Conservation (phyloP, 2,888 invertebrate species). For the Pharmacophagus antenor region DNA sequence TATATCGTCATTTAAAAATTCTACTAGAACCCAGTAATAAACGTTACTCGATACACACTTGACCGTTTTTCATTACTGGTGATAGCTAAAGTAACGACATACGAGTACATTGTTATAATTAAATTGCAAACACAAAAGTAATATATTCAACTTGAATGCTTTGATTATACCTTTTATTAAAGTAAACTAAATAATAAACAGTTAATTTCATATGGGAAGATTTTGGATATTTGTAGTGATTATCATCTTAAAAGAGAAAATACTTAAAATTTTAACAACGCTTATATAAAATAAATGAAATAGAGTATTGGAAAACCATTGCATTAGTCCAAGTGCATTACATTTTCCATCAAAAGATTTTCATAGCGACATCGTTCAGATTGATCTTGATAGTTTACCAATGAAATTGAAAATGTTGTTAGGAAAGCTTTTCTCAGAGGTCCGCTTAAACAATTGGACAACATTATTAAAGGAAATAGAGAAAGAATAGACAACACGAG, state of each 20-base stretch:
- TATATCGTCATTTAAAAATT: no score
- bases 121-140: no score
- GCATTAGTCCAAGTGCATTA: conserved; percentile 2
- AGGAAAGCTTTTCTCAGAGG: neutral
- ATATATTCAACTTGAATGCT: no score
- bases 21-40: no score
- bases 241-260: neutral
- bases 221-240: neutral
- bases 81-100: no score
- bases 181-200: no score
- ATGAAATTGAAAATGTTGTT: conserved; percentile 4
- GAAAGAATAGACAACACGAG: no score
- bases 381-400: conserved; percentile 5
- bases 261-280: neutral
- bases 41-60: no score
- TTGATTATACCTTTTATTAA: no score
- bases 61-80: no score
- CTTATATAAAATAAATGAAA: conserved; percentile 1
- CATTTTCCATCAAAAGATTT: conserved; percentile 12
- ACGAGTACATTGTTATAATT: no score
- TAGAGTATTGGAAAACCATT: conserved; percentile 13
- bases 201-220: no score
- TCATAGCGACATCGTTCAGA: conserved; percentile 12
- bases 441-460: neutral
- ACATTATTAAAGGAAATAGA: neutral